A percentile compares a stretch with the other conserved stretches of the same genome.
Conservation (phyloP, 2,113 vertebrate species). For the Athene cunicularia region DNA sequence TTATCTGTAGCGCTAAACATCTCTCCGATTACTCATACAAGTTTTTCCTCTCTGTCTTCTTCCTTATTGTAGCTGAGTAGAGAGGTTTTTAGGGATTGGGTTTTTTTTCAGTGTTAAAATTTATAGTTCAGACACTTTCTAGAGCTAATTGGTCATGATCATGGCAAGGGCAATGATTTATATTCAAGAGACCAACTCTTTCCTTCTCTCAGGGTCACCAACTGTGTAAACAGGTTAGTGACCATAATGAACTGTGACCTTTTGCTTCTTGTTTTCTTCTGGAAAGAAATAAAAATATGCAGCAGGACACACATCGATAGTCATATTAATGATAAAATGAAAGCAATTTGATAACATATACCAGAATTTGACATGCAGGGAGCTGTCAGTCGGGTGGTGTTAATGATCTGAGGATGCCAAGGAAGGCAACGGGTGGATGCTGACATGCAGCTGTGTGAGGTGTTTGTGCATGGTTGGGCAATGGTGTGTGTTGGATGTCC, state of each 20-base stretch:
- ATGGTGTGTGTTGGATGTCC: not conserved
- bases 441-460: not conserved
- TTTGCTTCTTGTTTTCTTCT: not conserved
- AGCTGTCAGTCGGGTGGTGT: not conserved
- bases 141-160: not conserved
- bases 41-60: not conserved
- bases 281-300: not conserved
- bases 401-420: not conserved
- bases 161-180: not conserved
- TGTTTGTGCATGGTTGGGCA: not conserved
- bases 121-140: not conserved
- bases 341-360: not conserved
- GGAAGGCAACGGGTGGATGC: not conserved
- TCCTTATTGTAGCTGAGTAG: not conserved
- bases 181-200: not conserved
- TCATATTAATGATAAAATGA: rapidly evolving
- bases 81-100: not conserved
- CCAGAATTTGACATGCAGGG: not conserved
- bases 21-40: not conserved
- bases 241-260: not conserved
- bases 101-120: not conserved
- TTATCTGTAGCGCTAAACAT: not conserved
- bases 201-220: not conserved
- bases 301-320: not conserved
- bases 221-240: not conserved